Evolutionary conservation across 2,888 invertebrate species (phyloP).

Genomic region (Anodontia alba): DNA sequence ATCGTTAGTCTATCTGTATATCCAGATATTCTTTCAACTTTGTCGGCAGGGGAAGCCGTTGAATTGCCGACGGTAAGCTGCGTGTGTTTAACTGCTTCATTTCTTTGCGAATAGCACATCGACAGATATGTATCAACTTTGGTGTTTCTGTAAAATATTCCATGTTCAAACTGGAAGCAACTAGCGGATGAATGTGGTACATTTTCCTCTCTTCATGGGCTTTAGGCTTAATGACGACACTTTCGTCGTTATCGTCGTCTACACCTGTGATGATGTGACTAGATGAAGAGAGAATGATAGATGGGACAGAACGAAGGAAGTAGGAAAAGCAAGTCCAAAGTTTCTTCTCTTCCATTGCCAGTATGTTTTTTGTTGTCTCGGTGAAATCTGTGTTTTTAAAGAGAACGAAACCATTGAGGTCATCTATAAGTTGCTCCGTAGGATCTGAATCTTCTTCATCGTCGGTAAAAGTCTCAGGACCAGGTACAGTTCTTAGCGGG

Average conservation of each 20-base stretch:
- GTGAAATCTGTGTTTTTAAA: conserved; percentile 66
- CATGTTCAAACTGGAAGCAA: conserved; percentile 50
- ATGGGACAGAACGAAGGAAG: conserved; percentile 50
- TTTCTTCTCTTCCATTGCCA: conserved; percentile 58
- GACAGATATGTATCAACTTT: conserved; percentile 60
- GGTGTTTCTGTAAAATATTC: conserved; percentile 44
- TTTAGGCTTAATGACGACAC: neutral
- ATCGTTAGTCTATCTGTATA: conserved; percentile 46
- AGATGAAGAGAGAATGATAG: conserved; percentile 48
- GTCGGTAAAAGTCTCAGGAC: neutral
- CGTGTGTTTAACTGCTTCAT: conserved; percentile 1
- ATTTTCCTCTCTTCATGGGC: conserved; percentile 28
- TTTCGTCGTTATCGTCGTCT: conserved; percentile 24
- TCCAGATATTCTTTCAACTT: conserved; percentile 61
- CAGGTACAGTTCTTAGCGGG: conserved; percentile 37
- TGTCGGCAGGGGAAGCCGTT: conserved; percentile 55
- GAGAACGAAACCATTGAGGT: conserved; percentile 64
- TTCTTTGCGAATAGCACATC: conserved; percentile 52
- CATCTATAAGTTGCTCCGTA: conserved; percentile 59
- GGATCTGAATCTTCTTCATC: conserved; percentile 51
- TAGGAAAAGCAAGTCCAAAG: conserved; percentile 55
- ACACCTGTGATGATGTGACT: conserved; percentile 50
- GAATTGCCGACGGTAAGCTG: conserved; percentile 56
- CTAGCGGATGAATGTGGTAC: conserved; percentile 57
- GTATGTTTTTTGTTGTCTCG: conserved; percentile 48